Evolutionary conservation across 1,140 invertebrate genomes (phyloP).

Genomic region (Chironomus striatipennis): DNA sequence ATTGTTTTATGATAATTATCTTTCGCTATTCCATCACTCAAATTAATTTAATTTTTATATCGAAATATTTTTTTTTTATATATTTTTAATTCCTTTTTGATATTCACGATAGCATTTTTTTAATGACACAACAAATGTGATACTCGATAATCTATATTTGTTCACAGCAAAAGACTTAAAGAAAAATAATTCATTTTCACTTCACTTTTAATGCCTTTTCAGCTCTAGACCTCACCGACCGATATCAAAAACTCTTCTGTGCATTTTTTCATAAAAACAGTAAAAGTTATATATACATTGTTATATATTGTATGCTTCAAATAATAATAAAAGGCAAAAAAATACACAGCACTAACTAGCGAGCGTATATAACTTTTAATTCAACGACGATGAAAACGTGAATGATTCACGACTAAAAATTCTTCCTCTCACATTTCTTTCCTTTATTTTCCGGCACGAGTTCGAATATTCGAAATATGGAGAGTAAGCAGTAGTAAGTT

Average conservation of each 20-base stretch:
- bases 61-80: background rate
- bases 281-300: background rate
- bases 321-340: background rate
- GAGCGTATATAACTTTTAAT: slow-evolving; percentile 6
- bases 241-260: slow-evolving; percentile 2
- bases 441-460: too few species aligned
- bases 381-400: slow-evolving; percentile 11
- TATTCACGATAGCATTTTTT: background rate
- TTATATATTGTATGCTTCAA: background rate
- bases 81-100: background rate
- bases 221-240: background rate
- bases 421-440: background rate
- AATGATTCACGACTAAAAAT: slow-evolving; percentile 1
- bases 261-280: background rate
- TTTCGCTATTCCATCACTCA: background rate
- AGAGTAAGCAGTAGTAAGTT: too few species aligned
- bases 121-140: background rate
- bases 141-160: background rate
- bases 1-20: slow-evolving; percentile 14
- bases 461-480: too few species aligned
- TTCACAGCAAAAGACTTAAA: background rate
- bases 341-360: background rate
- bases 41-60: background rate
- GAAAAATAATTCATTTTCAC: background rate
- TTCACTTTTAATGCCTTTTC: background rate